Base-by-base conservation (phyloP, 2,888 invertebrate species). In the Pollenia angustigena region DNA sequence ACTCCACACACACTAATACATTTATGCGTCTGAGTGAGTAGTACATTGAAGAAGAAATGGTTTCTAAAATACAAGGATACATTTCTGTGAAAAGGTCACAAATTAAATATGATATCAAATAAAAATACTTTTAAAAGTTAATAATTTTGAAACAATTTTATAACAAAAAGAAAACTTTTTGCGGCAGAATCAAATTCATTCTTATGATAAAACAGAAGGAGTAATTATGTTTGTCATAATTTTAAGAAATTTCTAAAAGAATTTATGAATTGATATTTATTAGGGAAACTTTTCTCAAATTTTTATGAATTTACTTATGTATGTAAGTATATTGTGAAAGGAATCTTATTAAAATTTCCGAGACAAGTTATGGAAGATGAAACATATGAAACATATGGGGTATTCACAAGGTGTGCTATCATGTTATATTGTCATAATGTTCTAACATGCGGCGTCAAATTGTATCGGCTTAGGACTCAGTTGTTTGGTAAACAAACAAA, bases 21-120 rank as follows among this genome's bases (percentile, higher is more conserved):
- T 32, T 16, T n/a, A 46, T 2, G 8, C 16, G 8, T 23, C 32
- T 14, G 48, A 1, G 23, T 23, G 23, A 23, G 23, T 23, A 23
- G 23, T 52, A 14, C 8, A 14, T 16, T 11, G 50, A 9, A 16
- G 6, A 1, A 16, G 18, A n/a, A 6, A n/a, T 46, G 16, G 32
- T 48, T 68, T 10, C 40, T 4, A 23, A 16, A 12, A 42, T 14
- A 62, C 32, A 75, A 60, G 44, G 12, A 54, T n/a, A 18, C n/a
- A n/a, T n/a, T n/a, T n/a, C 16, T 80, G 44, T 32, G 18, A 14
- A 60, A 71, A 71, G 50, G 60, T 60, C 44, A 80, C 23, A 71
- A 23, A 69, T 71, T 71, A 60, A 80, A 69, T 69, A 69, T 18
- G 58, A 68, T 58, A 58, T 76, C 64, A 80, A 60, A 62, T 23